Evolutionary conservation across 1,140 invertebrate species (phyloP), one percentile per base, ranked within the genome.

Genomic region (Wiebesia pumilae): DNA sequence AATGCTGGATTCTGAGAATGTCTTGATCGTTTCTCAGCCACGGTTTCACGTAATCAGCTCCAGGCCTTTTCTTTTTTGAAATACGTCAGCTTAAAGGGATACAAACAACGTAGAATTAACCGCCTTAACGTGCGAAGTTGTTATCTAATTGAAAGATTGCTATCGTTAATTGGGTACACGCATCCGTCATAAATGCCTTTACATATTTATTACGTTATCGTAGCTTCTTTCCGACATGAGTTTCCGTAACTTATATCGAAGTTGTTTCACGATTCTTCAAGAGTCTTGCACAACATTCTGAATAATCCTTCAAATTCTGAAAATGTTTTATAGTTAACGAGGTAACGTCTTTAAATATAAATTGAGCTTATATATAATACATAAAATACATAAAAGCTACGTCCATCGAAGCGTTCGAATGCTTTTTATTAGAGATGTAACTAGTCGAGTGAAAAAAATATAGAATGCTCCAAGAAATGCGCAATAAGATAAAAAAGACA

Each of bases 381-480:
- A n/a, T n/a, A 54, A 62, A 62, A 16, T 58, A 21, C 24, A 10
- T 14, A 27, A 27, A 62, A 62, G 27, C 58, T 27, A 27, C 19
- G 19, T n/a, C n/a, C n/a, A n/a, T n/a, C n/a, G n/a, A n/a, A 40
- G 33, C 0, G 3, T 12, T 21, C 9, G 35, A 16, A 19, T 38
- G 21, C 24, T 40, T 0, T 30, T 21, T 24, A 33, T 6, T 21
- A 9, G n/a, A n/a, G n/a, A n/a, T 19, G 16, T 38, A 16, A 1
- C 0, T 38, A 40, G 21, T 71, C 40, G 69, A 0, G n/a, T 21
- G 69, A 35, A 77, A 77, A 27, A 77, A 77, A 24, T 40, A 51
- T 24, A 27, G 14, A 75, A 77, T 38, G 51, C 24, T 33, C 27
- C 79, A 87, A 81, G 71, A 82, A 87, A 85, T 78, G 69, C 78